A percentile compares a stretch with the other conserved stretches of the same genome.
Evolutionary conservation across 2,888 invertebrate genomes (phyloP).

Genomic region (Nycteola revayana): DNA sequence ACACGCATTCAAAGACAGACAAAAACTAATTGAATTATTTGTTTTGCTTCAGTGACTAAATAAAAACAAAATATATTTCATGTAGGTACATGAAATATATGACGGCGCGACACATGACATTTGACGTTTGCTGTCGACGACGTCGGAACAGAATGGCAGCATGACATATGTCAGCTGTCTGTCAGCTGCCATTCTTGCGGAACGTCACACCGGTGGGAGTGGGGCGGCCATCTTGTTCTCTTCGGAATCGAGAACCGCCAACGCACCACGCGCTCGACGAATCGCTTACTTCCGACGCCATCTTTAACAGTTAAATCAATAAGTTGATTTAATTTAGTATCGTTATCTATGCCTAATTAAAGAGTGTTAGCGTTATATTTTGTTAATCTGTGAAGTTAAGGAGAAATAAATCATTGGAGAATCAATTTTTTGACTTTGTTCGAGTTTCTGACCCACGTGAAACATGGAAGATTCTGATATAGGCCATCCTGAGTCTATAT

Average conservation of each 20-base stretch:
- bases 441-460: no score
- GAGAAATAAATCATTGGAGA: no score
- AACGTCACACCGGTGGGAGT: background rate
- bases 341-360: background rate
- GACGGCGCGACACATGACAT: slow-evolving; percentile 1
- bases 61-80: no score
- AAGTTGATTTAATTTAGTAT: background rate
- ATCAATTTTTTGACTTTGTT: no score
- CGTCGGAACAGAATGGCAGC: slow-evolving; percentile 2
- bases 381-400: no score
- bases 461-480: no score
- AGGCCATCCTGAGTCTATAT: no score
- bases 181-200: background rate
- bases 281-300: slow-evolving; percentile 1
- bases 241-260: background rate
- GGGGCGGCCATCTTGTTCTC: background rate
- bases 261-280: background rate
- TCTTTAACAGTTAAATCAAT: background rate
- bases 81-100: no score
- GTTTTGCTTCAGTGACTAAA: no score
- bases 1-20: no score
- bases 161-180: slow-evolving; percentile 1
- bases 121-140: slow-evolving; percentile 1
- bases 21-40: no score
- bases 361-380: no score